Conservation (phyloP, 1,140 invertebrate species). For the Dendrolimus kikuchii region DNA sequence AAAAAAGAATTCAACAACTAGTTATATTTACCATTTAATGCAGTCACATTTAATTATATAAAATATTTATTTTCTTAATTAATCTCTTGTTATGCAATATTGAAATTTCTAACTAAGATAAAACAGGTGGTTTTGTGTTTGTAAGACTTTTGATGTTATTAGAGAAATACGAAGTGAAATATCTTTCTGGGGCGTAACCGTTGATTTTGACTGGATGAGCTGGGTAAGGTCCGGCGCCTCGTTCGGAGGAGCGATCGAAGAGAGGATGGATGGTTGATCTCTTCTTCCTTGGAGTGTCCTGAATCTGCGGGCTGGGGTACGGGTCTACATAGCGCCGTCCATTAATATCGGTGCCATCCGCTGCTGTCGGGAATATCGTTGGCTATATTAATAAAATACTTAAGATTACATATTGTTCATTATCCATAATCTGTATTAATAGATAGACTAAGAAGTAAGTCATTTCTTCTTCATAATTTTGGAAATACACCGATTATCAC, state of each 20-base stretch:
- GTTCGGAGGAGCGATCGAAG: conserved; percentile 24
- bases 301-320: conserved; percentile 54
- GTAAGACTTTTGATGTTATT: conserved; percentile 11
- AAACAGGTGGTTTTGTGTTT: conserved; percentile 6
- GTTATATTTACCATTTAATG: too few relatives aligned
- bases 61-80: too few relatives aligned
- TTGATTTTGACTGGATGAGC: conserved; percentile 43
- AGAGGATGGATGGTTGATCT: conserved; percentile 42
- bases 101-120: too few relatives aligned
- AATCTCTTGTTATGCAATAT: too few relatives aligned
- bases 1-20: too few relatives aligned
- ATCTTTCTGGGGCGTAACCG: conserved; percentile 54
- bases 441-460: too few relatives aligned
- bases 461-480: too few relatives aligned
- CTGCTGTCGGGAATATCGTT: conserved; percentile 60
- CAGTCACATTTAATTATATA: too few relatives aligned
- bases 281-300: conserved; percentile 57
- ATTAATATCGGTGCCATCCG: conserved; percentile 64
- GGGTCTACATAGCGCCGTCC: conserved; percentile 56
- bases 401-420: conserved; percentile 2
- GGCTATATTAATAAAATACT: conserved; percentile 59
- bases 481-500: too few relatives aligned
- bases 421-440: too few relatives aligned
- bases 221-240: conserved; percentile 21
- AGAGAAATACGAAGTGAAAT: conserved; percentile 50